Percentiles rank a stretch among this genome's conserved stretches.
These are phyloP conservation scores for Drosophila rhopaloa DNA, from an alignment of 1,140 invertebrate genomes.

Conservation along the genomic window DNA sequence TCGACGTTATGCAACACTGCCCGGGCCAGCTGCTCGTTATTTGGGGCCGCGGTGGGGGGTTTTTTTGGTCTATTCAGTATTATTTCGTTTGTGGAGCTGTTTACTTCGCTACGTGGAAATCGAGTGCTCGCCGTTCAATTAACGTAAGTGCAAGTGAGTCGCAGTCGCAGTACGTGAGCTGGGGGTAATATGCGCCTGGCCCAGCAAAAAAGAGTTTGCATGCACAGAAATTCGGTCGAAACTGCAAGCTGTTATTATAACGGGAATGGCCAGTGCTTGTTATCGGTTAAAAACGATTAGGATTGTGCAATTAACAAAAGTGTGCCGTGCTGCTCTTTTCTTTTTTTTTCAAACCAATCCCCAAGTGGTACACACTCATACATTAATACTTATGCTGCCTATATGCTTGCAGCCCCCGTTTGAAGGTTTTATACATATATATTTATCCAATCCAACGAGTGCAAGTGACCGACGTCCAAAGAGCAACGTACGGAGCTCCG, in stretches of 20 bases:
- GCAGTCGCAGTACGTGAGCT: constrained; percentile 42
- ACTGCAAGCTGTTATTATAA: constrained; percentile 67
- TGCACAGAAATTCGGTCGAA: constrained; percentile 61
- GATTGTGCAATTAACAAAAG: constrained; percentile 71
- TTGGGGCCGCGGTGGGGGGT: not conserved
- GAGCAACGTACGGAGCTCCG: constrained; percentile 59
- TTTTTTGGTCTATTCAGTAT: constrained; percentile 35
- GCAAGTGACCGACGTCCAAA: constrained; percentile 58
- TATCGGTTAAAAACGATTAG: constrained; percentile 56
- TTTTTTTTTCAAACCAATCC: constrained; percentile 1
- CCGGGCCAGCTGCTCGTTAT: constrained; percentile 47
- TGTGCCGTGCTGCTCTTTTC: constrained; percentile 42
- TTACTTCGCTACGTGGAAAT: constrained; percentile 30
- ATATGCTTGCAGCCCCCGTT: constrained; percentile 64
- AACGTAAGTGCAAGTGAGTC: constrained; percentile 59
- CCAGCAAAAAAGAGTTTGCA: constrained; percentile 54
- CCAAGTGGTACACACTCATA: constrained; percentile 22
- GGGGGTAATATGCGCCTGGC: constrained; percentile 29
- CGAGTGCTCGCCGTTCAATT: constrained; percentile 52
- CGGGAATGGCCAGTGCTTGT: constrained; percentile 8
- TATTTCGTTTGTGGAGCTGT: constrained; percentile 43
- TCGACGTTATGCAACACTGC: constrained; percentile 43
- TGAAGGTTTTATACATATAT: not conserved
- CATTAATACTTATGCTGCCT: constrained; percentile 49
- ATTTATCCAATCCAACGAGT: constrained; percentile 17